Evolutionary conservation across 2,797 vertebrate species (phyloP).

Genomic region (Onychomys arenicola): DNA sequence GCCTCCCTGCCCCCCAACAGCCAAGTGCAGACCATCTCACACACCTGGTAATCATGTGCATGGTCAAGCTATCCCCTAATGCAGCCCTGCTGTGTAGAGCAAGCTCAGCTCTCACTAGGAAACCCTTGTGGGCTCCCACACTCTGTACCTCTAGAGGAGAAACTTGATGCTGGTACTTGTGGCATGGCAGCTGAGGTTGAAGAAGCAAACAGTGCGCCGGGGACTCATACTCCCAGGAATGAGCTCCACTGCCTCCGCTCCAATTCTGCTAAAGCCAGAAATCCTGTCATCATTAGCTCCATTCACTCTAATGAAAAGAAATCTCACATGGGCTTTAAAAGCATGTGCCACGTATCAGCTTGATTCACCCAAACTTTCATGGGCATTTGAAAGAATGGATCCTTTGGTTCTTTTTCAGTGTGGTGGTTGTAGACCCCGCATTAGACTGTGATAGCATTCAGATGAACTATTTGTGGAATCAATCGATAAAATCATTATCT

Average conservation of each 20-base stretch:
- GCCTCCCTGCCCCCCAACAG: too few species aligned
- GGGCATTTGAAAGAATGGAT: neutral
- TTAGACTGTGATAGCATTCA: neutral
- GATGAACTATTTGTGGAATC: constrained; percentile 34
- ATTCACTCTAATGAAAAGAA: constrained; percentile 13
- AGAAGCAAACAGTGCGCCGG: neutral
- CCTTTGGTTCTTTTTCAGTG: neutral
- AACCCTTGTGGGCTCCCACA: too few species aligned
- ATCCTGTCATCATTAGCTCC: neutral
- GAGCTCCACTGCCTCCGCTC: neutral
- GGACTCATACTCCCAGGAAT: neutral
- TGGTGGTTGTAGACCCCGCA: neutral
- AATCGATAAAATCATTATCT: constrained; percentile 57
- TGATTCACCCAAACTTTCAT: neutral
- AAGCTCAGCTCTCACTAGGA: too few species aligned
- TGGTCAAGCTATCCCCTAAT: too few species aligned
- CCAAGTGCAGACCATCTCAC: too few species aligned
- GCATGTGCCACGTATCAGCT: neutral
- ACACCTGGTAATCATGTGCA: too few species aligned
- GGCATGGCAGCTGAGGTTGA: neutral
- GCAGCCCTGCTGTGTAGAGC: too few species aligned
- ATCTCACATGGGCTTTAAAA: constrained; percentile 13
- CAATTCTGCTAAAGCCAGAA: neutral
- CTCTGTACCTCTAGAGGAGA: neutral
- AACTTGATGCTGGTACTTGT: neutral